Base-by-base conservation (phyloP, 2,888 invertebrate species). In the Habrosyne pyritoides region DNA sequence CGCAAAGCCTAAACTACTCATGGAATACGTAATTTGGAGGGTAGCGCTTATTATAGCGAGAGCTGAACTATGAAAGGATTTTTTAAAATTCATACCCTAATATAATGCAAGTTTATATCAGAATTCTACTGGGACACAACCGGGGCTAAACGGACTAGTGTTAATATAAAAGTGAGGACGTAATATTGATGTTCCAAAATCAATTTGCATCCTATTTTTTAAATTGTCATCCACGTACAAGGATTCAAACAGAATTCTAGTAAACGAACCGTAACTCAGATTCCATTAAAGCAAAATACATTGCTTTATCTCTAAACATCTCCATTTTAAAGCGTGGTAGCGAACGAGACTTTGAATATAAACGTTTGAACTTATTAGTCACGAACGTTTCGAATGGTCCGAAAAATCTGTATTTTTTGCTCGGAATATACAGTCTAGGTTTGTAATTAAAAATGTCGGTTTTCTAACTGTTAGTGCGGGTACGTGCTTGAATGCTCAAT, bases 271-370 rank as follows among this genome's bases (percentile, higher is more conserved):
- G 53, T 22, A 10, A 14, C 47, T 53, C 36, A 21, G 36, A 46
- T 33, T 42, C 48, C 47, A 52, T 54, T 50, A 54, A 52, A 52
- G 42, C 52, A 49, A 55, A 30, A 48, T 51, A 69, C 67, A 69
- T 71, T 64, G 66, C 61, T 58, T 71, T 71, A 63, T 67, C 61
- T 63, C 60, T 53, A 58, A 71, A 69, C 61, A 69, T 67, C 71
- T 71, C 67, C 60, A 71, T 71, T 69, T 67, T 54, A 58, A 58
- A 56, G 64, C 59, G 71, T 69, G 71, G 63, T 71, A 69, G 61
- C 55, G 63, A 61, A 57, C 56, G 56, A 55, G 60, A 61, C 63
- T 67, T 64, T 63, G 65, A 67, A 52, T 53, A 33, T 8, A 67
- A 69, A 49, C 48, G 26, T 49, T 49, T 14, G 3, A 49, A 24